Evolutionary conservation across 2,888 invertebrate genomes (phyloP).

Genomic region (Chesias legatella): DNA sequence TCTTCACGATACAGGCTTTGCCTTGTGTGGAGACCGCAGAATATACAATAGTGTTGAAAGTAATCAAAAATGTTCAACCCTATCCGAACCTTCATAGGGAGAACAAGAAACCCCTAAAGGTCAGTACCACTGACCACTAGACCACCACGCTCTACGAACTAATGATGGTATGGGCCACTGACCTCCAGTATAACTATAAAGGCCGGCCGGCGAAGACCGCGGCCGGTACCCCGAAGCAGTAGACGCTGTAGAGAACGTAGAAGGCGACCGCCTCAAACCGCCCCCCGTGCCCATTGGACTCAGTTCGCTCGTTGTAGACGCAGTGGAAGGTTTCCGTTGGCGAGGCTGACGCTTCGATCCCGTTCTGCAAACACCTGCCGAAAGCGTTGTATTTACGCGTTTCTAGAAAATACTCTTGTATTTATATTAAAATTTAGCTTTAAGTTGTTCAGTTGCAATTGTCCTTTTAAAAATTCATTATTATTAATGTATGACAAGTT

Average conservation of each 20-base stretch:
- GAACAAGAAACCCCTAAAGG: too few relatives aligned
- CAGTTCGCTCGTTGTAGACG: constrained; percentile 29
- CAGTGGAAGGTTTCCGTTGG: constrained; percentile 63
- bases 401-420: constrained; percentile 1
- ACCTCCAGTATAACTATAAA: constrained; percentile 86
- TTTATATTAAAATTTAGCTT: too few relatives aligned
- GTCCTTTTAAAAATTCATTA: too few relatives aligned
- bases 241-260: constrained; percentile 70
- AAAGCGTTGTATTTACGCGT: constrained; percentile 8
- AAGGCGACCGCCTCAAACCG: constrained; percentile 62
- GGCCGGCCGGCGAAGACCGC: constrained; percentile 88
- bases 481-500: too few relatives aligned
- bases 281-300: constrained; percentile 27
- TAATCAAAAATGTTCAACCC: too few relatives aligned
- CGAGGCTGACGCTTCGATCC: constrained; percentile 75
- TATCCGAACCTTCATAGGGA: too few relatives aligned
- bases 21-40: too few relatives aligned
- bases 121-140: too few relatives aligned
- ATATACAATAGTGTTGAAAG: too few relatives aligned
- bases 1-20: too few relatives aligned
- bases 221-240: constrained; percentile 81
- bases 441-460: too few relatives aligned
- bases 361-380: constrained; percentile 73
- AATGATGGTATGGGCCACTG: constrained; percentile 17
- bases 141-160: too few relatives aligned